Evolutionary conservation across 2,113 vertebrate species (phyloP), one percentile per base, ranked within the genome.

Genomic region (Acrocephalus kingi): DNA sequence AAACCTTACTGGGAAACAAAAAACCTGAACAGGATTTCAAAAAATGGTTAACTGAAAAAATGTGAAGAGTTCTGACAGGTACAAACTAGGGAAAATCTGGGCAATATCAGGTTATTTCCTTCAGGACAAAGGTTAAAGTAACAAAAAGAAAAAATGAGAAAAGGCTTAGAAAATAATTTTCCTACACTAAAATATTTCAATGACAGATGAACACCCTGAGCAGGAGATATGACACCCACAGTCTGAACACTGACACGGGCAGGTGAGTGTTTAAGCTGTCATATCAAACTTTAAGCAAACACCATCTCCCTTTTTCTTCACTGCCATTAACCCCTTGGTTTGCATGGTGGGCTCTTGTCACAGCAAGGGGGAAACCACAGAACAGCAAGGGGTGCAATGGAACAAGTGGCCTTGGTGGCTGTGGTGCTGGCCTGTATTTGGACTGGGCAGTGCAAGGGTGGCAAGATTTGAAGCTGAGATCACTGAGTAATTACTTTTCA

Each of bases 331-430:
- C 5, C 7, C 20, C 20, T 45, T 15, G 25, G 11, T 62, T 43
- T 48, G 12, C 48, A 37, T 0, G 4, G 37, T 0, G 1, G 15
- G 49, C 10, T 68, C 21, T 14, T 81, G n/a, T 35, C 51, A 35
- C 17, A 54, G 23, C 1, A 3, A 75, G 54, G 19, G 62, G 6
- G 3, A 31, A 85, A 25, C 27, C 5, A 28, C 39, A 52, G 48
- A 61, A 39, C 2, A 2, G 24, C 45, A 48, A 76, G 27, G 18
- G 13, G 1, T 27, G 17, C 19, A 39, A 22, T 0, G 6, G 35
- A 62, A 39, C 15, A 3, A 13, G 11, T 1, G 7, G 30, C 11
- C 77, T 51, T 27, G 73, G 21, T 18, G 31, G 11, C 54, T 10
- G 54, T 0, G 1, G 11, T 4, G 13, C 5, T 16, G 51, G 76